Conservation (phyloP, 2,888 invertebrate genomes). For the Metallyticus violacea region DNA sequence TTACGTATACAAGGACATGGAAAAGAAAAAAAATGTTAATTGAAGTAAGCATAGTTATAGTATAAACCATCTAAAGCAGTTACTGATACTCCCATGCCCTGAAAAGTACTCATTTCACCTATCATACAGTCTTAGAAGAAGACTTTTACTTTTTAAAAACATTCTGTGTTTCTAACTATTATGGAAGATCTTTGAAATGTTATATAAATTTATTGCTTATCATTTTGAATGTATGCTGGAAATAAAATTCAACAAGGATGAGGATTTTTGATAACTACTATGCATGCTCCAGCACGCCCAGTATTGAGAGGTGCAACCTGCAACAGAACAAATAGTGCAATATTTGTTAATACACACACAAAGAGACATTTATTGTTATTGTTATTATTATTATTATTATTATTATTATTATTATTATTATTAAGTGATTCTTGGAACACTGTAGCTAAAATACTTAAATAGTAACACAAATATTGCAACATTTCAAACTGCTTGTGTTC, state of each 20-base stretch:
- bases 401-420: too few relatives aligned
- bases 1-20: too few relatives aligned
- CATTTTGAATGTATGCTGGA: background rate
- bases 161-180: background rate
- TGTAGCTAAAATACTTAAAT: too few relatives aligned
- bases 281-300: slow-evolving; percentile 86
- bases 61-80: background rate
- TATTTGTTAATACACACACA: background rate
- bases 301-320: slow-evolving; percentile 75
- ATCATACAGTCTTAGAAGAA: background rate
- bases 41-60: too few relatives aligned
- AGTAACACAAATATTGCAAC: too few relatives aligned
- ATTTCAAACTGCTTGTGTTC: too few relatives aligned
- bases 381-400: too few relatives aligned
- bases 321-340: slow-evolving; percentile 41
- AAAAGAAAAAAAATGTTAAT: too few relatives aligned
- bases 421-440: too few relatives aligned
- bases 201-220: background rate
- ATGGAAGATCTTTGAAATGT: background rate
- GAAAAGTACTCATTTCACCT: background rate
- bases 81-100: background rate
- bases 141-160: background rate
- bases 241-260: background rate
- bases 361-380: background rate
- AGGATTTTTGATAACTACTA: slow-evolving; percentile 52